A percentile compares a stretch with the other conserved stretches of the same genome.
Conservation (phyloP, 1,140 invertebrate species). For the Diorhabda carinulata region DNA sequence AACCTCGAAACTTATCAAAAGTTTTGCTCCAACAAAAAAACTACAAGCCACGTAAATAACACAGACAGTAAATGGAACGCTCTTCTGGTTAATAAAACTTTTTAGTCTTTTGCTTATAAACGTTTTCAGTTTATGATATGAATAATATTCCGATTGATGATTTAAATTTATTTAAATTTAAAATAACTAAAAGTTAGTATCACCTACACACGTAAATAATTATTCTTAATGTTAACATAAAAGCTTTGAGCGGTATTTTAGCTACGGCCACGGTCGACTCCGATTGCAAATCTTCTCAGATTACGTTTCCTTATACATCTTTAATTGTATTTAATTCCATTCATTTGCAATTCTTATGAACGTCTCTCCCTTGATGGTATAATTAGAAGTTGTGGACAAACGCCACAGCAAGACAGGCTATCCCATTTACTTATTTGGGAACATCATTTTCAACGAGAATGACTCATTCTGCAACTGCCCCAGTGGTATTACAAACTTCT, state of each 20-base stretch:
- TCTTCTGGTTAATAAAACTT: too few relatives aligned
- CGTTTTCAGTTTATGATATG: too few relatives aligned
- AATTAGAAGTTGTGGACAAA: constrained; percentile 27
- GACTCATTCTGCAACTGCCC: neutral
- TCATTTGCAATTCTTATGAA: constrained; percentile 29
- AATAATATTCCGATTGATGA: too few relatives aligned
- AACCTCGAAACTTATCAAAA: too few relatives aligned
- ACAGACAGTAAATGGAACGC: too few relatives aligned
- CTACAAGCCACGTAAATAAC: too few relatives aligned
- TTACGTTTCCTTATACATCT: constrained; percentile 19
- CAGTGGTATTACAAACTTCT: too few relatives aligned
- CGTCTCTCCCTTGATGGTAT: constrained; percentile 26
- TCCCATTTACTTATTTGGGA: constrained; percentile 33
- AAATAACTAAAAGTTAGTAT: too few relatives aligned
- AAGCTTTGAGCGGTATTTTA: neutral
- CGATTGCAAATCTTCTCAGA: constrained; percentile 4
- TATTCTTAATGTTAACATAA: constrained; percentile 1
- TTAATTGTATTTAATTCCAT: constrained; percentile 22
- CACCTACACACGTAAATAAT: neutral
- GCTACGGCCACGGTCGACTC: neutral
- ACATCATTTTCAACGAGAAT: constrained; percentile 19
- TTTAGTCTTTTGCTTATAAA: too few relatives aligned
- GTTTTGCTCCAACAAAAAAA: too few relatives aligned
- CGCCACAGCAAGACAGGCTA: constrained; percentile 26
- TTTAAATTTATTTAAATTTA: neutral